These are phyloP conservation scores for Theodoxus fluviatilis DNA, from an alignment of 2,888 invertebrate species.

Conservation along the genomic window DNA sequence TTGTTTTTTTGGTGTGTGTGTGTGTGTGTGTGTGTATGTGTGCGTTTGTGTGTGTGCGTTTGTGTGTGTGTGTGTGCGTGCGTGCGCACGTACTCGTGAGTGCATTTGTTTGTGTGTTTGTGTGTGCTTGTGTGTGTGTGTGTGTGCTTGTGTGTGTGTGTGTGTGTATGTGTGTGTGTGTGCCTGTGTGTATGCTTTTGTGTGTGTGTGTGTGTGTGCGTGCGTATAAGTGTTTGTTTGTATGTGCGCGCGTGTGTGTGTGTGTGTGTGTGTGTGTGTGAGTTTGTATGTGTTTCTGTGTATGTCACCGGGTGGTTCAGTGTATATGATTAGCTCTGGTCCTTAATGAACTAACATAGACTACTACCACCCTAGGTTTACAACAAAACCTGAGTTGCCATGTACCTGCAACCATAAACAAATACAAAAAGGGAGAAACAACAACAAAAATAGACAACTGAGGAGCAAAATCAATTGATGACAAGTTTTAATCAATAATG, in stretches of 20 bases:
- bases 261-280: constrained; percentile 31
- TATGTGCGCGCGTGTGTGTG: not conserved
- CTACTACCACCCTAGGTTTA: no score
- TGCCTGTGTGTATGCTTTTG: not conserved
- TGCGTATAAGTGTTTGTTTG: not conserved
- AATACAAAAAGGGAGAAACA: no score
- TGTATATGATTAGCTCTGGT: no score
- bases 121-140: not conserved
- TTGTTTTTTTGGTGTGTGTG: not conserved
- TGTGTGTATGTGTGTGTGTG: not conserved
- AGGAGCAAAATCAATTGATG: no score
- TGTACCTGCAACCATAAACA: no score
- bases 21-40: not conserved
- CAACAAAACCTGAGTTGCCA: no score
- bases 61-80: not conserved
- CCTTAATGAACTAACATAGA: no score
- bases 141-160: not conserved
- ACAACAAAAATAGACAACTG: no score
- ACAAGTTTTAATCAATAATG: no score
- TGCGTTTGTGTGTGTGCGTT: not conserved
- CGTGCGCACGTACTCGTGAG: not conserved
- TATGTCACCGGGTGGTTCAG: no score
- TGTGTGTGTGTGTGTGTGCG: not conserved
- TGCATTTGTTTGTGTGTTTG: not conserved
- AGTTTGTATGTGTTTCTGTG: no score